Evolutionary conservation across 2,888 invertebrate genomes (phyloP), one percentile per base, ranked within the genome.

Genomic region (Dolomedes plantarius): DNA sequence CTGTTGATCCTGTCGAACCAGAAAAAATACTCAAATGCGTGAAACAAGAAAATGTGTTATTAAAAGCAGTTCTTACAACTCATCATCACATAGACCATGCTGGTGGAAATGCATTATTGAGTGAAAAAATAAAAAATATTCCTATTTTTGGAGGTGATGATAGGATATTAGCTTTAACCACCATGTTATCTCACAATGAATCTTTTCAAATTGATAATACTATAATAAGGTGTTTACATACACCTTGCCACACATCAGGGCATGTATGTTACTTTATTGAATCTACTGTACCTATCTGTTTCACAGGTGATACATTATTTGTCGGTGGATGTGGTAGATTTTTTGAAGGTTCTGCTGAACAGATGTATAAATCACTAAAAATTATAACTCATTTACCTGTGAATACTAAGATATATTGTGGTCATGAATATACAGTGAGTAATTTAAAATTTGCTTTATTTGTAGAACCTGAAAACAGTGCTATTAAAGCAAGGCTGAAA

Each of bases 1-100:
- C 96, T 76, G 96, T 99, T 0, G 99, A 99, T 92, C 98, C 99
- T 0, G 98, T 98, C 0, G 95, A 96, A 90, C 97, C 80, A 5
- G 65, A 75, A n/a, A 87, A 87, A 73, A 28, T 80, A 0, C 89
- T 96, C n/a, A 91, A 93, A 86, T 95, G 95, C 36, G 95, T 96
- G 0, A 90, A 94, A 88, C 93, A 95, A 50, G 94, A 94, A 89
- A 94, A 94, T 31, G 94, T 95, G 0, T 94, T 94, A 28, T 92
- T 99, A 13, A 96, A 95, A 0, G 95, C 95, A 90, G 94, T 98
- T 29, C 92, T 99, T 67, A 98, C 98, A 0, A 99, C 99, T 5
- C 98, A 99, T 92, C 98, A 98, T 92, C 98, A 99, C 91, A 98
- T 97, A 97, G 97, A 97, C 91, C 97, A 97, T 92, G 95, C 97